phyloP scores from a whole-genome alignment of 1,140 invertebrate species.

The Lucilia sericata region DNA sequence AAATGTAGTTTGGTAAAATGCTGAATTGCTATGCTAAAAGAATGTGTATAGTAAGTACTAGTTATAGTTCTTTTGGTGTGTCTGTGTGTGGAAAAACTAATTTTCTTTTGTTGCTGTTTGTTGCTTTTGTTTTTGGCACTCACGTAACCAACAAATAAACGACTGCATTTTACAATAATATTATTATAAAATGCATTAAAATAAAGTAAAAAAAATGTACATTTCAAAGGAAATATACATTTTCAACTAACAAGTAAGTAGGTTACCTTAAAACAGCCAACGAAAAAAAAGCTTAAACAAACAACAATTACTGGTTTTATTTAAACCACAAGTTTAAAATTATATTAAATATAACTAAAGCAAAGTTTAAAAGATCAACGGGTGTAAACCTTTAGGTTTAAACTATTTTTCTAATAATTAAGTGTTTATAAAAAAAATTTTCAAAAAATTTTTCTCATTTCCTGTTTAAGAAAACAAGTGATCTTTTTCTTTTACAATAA shows the following conservation, averaged over 20 bases:
- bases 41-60: too few species aligned
- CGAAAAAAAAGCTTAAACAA: neutral
- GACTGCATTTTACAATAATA: constrained; percentile 18
- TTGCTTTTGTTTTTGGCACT: constrained; percentile 26
- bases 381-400: neutral
- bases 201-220: neutral
- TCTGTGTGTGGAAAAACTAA: constrained; percentile 29
- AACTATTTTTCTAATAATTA: too few species aligned
- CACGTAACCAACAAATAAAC: neutral
- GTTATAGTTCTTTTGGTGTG: neutral
- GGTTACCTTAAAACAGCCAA: constrained; percentile 8
- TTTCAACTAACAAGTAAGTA: neutral
- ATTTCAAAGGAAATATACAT: neutral
- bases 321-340: neutral
- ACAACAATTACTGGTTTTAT: constrained; percentile 1
- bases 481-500: neutral
- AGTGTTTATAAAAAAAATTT: neutral
- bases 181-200: constrained; percentile 17
- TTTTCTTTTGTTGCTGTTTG: constrained; percentile 1
- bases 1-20: neutral
- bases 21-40: too few species aligned
- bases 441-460: neutral
- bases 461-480: neutral
- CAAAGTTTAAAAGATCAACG: neutral
- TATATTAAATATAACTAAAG: too few species aligned